Conservation (phyloP, 2,888 invertebrate species). For the Cetonia aurata region DNA sequence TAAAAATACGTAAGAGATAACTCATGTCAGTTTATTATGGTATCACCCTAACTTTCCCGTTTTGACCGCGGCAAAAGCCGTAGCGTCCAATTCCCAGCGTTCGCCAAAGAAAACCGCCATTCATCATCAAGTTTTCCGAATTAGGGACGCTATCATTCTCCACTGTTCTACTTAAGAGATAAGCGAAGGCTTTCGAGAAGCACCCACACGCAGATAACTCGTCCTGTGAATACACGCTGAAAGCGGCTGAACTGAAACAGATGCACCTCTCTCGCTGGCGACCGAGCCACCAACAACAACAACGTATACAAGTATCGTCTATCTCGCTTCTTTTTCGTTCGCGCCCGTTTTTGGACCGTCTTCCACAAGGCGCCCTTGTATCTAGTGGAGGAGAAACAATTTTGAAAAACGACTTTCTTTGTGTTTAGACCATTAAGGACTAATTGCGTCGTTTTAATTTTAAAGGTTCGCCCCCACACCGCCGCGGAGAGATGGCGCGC, state of each 20-base stretch:
- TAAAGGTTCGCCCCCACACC: conserved; percentile 52
- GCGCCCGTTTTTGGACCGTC: neutral
- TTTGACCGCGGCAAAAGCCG: neutral
- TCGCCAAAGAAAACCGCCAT: neutral
- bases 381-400: conserved; percentile 66
- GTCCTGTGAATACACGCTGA: conserved; percentile 22
- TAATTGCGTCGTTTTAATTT: conserved; percentile 67
- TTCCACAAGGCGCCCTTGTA: conserved; percentile 52
- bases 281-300: conserved; percentile 1
- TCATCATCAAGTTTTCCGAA: conserved; percentile 59
- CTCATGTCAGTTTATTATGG: no score
- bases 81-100: conserved; percentile 33
- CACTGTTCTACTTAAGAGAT: conserved; percentile 57
- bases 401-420: conserved; percentile 68
- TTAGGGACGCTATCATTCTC: conserved; percentile 64
- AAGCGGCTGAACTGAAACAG: conserved; percentile 42
- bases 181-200: no score
- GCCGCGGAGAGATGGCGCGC: conserved; percentile 40
- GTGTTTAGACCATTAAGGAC: conserved; percentile 65
- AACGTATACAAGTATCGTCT: no score
- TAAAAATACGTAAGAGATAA: no score
- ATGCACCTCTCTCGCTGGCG: conserved; percentile 34
- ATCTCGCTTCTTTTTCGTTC: no score
- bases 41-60: no score
- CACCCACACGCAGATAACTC: conserved; percentile 54